phyloP scores from a whole-genome alignment of 2,797 vertebrate species.

The Rhynchotus rufescens region DNA sequence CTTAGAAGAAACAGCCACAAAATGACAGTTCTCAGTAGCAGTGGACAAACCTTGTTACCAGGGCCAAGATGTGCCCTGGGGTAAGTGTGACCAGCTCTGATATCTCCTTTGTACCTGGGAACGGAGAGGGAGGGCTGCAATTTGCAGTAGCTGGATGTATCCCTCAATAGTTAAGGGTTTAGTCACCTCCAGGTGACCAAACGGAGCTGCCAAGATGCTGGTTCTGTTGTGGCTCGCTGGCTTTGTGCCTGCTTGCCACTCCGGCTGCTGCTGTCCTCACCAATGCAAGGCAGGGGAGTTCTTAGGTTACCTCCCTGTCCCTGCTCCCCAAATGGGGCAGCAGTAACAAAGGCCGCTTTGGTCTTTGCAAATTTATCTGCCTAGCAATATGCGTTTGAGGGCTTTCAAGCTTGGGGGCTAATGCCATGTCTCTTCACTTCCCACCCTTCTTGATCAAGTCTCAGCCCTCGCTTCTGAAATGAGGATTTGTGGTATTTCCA shows the following conservation, averaged over 20 bases:
- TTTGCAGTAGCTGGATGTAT: not conserved
- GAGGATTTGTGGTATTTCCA: rapidly evolving
- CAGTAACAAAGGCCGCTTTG: not conserved
- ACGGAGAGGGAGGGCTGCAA: not conserved
- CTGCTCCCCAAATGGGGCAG: rapidly evolving
- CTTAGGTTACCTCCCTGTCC: not conserved
- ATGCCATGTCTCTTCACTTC: not conserved
- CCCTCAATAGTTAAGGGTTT: not conserved
- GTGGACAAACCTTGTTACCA: not conserved
- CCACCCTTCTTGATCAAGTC: not conserved
- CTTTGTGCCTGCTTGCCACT: rapidly evolving
- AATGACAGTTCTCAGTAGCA: not conserved
- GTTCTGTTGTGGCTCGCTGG: not conserved
- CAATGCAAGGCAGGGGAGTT: rapidly evolving
- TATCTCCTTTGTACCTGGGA: rapidly evolving
- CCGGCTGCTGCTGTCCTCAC: rapidly evolving
- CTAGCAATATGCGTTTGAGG: not conserved
- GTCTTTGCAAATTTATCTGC: not conserved
- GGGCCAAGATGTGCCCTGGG: not conserved
- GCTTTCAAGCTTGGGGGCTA: not conserved
- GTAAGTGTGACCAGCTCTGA: rapidly evolving
- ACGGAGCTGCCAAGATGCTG: rapidly evolving
- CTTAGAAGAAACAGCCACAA: too few relatives aligned
- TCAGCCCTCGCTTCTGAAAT: not conserved
- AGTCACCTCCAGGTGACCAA: not conserved